phyloP scores from a whole-genome alignment of 2,888 invertebrate species.

The Malacosoma neustria region DNA sequence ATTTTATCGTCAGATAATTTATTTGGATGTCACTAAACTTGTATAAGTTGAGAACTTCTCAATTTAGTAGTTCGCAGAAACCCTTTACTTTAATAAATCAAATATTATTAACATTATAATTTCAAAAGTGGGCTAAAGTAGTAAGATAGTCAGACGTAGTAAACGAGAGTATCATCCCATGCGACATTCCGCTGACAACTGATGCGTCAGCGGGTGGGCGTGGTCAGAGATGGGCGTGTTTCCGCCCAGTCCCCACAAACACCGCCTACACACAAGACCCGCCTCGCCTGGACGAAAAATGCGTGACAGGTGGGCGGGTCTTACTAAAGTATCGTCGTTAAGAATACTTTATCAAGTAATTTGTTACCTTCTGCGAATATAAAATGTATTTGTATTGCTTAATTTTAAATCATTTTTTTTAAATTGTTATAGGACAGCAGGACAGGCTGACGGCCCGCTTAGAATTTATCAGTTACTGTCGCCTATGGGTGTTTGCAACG shows the following conservation, averaged over 20 bases:
- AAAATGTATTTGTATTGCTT: slow-evolving; percentile 46
- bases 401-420: no score
- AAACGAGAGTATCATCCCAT: slow-evolving; percentile 38
- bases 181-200: slow-evolving; percentile 54
- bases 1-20: no score
- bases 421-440: no score
- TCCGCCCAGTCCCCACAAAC: slow-evolving; percentile 22
- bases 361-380: slow-evolving; percentile 61
- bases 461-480: no score
- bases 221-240: slow-evolving; percentile 45
- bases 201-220: slow-evolving; percentile 56
- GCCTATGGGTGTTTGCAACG: no score
- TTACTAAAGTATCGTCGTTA: slow-evolving; percentile 59
- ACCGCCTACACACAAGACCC: slow-evolving; percentile 41
- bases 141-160: not conserved
- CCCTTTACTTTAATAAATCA: no score
- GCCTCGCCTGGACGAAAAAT: slow-evolving; percentile 46
- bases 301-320: slow-evolving; percentile 60
- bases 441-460: no score
- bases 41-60: no score
- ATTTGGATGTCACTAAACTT: no score
- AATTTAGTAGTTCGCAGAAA: no score
- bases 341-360: slow-evolving; percentile 72
- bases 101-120: not conserved
- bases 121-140: not conserved